Evolutionary conservation across 2,113 vertebrate species (phyloP).

Genomic region (Chamaea fasciata): DNA sequence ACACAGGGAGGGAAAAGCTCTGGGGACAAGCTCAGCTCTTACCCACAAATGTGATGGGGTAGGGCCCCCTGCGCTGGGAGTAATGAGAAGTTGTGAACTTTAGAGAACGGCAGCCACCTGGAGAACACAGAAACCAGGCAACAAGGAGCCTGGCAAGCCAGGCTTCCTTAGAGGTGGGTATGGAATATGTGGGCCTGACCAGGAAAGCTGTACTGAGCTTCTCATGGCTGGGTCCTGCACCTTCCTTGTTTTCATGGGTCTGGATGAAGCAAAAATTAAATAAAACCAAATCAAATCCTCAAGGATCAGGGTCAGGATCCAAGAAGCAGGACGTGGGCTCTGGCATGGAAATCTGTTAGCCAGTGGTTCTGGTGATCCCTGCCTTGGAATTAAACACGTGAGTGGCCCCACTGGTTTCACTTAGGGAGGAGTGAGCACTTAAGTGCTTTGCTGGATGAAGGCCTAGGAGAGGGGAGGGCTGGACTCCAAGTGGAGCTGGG

Average conservation of each 20-base stretch:
- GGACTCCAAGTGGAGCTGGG: slow-evolving; percentile 25
- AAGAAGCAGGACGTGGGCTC: not conserved
- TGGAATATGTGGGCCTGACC: rapidly evolving
- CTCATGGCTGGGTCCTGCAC: not conserved
- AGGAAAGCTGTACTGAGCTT: not conserved
- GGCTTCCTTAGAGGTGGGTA: not conserved
- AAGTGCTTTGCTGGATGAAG: slow-evolving; percentile 64
- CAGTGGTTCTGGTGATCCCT: not conserved
- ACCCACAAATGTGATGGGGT: not conserved
- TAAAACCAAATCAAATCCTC: not conserved
- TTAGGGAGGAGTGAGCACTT: slow-evolving; percentile 44
- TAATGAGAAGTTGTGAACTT: not conserved
- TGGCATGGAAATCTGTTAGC: not conserved
- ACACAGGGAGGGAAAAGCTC: not conserved
- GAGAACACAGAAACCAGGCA: not conserved
- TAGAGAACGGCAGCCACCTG: not conserved
- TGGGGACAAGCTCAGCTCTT: not conserved
- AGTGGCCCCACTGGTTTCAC: slow-evolving; percentile 19
- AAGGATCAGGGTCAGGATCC: not conserved
- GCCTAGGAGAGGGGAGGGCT: slow-evolving; percentile 39
- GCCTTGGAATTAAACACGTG: not conserved
- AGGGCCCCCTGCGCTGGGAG: not conserved
- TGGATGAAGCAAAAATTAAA: not conserved
- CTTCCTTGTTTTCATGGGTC: not conserved
- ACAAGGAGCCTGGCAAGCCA: not conserved